These are phyloP conservation scores for Sinocyclocheilus maitianheensis DNA, from an alignment of 2,113 vertebrate species.

Conservation along the genomic window DNA sequence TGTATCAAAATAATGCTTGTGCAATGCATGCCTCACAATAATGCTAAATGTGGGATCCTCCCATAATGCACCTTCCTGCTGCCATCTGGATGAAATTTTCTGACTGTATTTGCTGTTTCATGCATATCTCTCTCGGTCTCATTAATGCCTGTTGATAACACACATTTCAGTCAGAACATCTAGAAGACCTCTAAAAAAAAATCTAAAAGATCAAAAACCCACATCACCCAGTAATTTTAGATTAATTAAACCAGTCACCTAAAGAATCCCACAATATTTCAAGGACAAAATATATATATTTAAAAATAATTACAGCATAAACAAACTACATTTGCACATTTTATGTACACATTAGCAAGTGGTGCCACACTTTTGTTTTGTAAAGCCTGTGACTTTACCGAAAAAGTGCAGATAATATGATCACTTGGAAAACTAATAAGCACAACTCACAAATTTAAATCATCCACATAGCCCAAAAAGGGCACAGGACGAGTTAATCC, in stretches of 20 bases:
- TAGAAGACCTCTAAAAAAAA: too few species aligned
- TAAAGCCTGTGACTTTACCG: too few species aligned
- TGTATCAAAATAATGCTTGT: slow-evolving; percentile 42
- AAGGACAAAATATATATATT: neutral
- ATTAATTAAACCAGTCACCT: too few species aligned
- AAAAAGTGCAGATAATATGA: neutral
- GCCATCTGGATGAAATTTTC: slow-evolving; percentile 38
- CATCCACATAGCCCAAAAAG: neutral
- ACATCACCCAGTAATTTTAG: too few species aligned
- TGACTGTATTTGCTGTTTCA: slow-evolving; percentile 21
- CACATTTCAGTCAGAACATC: neutral
- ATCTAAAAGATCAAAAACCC: too few species aligned
- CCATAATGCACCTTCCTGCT: slow-evolving; percentile 2
- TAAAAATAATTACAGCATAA: too few species aligned
- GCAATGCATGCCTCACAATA: slow-evolving; percentile 11
- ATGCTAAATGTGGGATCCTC: slow-evolving; percentile 22
- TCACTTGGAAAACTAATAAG: neutral
- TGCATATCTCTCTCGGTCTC: neutral
- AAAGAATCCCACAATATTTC: neutral
- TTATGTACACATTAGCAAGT: too few species aligned
- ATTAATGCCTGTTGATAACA: neutral
- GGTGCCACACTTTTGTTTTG: too few species aligned
- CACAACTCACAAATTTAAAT: neutral
- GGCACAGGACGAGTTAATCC: neutral
- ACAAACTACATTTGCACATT: too few species aligned